A percentile compares a stretch with the other conserved stretches of the same genome.
phyloP scores from a whole-genome alignment of 2,113 vertebrate species.

The Motacilla alba region DNA sequence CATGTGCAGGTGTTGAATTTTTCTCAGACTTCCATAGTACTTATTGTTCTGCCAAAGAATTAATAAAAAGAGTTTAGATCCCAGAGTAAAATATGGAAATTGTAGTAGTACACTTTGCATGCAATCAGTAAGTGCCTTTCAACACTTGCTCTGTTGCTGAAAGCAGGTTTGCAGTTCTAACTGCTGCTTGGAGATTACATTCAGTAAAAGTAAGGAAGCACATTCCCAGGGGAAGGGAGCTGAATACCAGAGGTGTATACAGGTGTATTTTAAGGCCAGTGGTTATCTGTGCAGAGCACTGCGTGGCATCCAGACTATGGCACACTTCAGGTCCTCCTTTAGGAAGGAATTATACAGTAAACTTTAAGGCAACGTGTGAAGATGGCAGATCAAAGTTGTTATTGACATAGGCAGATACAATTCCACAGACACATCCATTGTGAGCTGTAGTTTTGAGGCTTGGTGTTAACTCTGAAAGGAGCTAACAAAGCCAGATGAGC shows the following conservation, averaged over 20 bases:
- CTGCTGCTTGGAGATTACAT: neutral
- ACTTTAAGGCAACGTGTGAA: neutral
- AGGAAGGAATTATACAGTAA: neutral
- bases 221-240: neutral
- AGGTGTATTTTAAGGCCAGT: neutral
- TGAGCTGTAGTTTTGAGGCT: neutral
- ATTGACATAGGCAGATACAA: neutral
- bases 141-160: neutral
- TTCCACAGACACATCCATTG: neutral
- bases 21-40: neutral
- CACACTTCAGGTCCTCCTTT: neutral
- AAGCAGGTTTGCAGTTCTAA: neutral
- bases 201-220: neutral
- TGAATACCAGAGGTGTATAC: neutral
- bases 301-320: neutral
- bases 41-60: neutral
- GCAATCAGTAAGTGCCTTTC: neutral
- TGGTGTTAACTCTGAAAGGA: neutral
- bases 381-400: neutral
- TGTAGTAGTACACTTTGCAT: neutral
- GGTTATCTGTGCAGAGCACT: neutral
- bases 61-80: neutral
- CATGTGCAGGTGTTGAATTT: neutral
- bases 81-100: neutral
- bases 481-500: neutral